phyloP scores from a whole-genome alignment of 2,797 vertebrate genomes.

The Acridotheres tristis region DNA sequence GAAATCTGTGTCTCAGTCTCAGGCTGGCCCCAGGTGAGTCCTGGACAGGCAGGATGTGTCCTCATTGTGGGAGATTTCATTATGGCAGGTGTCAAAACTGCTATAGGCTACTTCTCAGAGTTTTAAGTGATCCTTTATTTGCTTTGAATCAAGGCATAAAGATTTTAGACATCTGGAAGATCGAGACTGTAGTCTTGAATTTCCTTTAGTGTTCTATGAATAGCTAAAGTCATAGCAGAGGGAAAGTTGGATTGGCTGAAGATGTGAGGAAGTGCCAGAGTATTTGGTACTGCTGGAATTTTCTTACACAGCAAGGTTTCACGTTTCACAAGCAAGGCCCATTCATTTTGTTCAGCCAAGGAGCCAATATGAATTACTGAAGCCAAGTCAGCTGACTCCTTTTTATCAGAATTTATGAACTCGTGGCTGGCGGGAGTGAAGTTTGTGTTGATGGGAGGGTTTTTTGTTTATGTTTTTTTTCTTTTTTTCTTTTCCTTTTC shows the following conservation, averaged over 20 bases:
- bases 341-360: background rate
- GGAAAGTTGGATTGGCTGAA: background rate
- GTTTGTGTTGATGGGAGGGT: background rate
- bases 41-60: background rate
- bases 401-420: background rate
- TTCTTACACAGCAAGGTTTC: background rate
- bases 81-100: background rate
- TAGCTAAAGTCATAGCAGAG: background rate
- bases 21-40: background rate
- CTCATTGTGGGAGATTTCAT: background rate
- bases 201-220: background rate
- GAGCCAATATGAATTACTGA: background rate
- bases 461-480: fast-evolving
- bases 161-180: background rate
- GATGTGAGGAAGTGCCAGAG: background rate
- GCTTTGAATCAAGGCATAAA: background rate
- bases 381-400: background rate
- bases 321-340: background rate
- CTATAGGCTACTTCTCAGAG: background rate
- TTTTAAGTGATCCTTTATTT: background rate
- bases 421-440: background rate
- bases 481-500: background rate
- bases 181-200: background rate
- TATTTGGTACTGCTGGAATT: background rate
- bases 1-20: background rate